Evolutionary conservation across 2,113 vertebrate genomes (phyloP).

Genomic region (Syngnathoides biaculeatus): DNA sequence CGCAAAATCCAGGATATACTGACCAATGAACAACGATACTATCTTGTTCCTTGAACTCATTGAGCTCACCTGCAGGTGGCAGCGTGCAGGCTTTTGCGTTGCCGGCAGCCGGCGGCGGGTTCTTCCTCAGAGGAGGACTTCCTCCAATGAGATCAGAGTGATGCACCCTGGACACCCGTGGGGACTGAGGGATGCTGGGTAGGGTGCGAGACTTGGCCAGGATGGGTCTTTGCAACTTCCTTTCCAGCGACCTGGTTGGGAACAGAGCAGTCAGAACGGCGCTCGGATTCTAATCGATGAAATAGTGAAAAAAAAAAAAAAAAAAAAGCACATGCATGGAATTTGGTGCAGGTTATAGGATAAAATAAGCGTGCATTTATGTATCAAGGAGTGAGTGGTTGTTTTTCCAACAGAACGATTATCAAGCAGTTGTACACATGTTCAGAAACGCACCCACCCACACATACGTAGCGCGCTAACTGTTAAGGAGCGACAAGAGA

Average conservation of each 20-base stretch:
- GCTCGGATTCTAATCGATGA: neutral
- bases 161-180: conserved; percentile 76
- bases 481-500: conserved; percentile 37
- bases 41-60: neutral
- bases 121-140: conserved; percentile 69
- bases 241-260: conserved; percentile 81
- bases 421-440: neutral
- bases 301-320: neutral
- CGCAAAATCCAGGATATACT: too few species aligned
- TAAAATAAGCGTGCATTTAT: neutral
- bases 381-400: neutral
- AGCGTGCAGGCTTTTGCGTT: conserved; percentile 78
- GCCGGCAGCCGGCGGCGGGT: conserved; percentile 36
- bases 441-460: neutral
- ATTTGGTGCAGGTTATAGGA: neutral
- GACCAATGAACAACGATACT: too few species aligned
- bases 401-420: neutral
- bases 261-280: neutral
- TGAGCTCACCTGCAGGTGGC: conserved; percentile 76
- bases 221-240: conserved; percentile 80
- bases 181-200: conserved; percentile 90
- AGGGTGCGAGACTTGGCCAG: conserved; percentile 84
- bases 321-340: too few species aligned
- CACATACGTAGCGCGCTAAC: neutral
- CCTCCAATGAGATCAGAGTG: conserved; percentile 61